Base-by-base conservation (phyloP, 2,113 vertebrate genomes). In the Epinephelus fuscoguttatus region DNA sequence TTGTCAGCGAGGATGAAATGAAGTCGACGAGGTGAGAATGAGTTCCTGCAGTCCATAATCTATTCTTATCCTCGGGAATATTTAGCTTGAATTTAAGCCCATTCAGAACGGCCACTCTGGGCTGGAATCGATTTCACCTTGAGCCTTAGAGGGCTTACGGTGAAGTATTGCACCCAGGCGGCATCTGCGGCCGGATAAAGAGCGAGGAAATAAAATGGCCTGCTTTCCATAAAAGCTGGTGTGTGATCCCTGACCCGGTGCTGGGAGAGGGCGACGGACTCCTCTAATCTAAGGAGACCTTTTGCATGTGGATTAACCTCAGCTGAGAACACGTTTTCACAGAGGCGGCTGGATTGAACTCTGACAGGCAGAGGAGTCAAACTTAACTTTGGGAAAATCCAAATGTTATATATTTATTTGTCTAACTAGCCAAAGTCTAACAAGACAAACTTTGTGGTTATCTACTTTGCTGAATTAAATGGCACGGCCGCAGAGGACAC, bases 301-400 rank as follows among this genome's bases (percentile, higher is more conserved):
- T 88, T 89, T 53, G 91, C 91, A 80, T 67, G 78, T 89, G 91
- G 90, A 94, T 93, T 93, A 93, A 86, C 92, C 89, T 85, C 40
- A 42, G 56, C 56, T 4, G 47, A 80, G 72, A 68, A 17, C 72
- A 47, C 3, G 13, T 69, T 82, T 62, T 76, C 72, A 40, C 57
- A 67, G 63, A 75, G 59, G 69, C 50, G 6, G 55, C 78, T 47
- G 88, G 83, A 82, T 49, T 80, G 50, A 85, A 75, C 61, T 69
- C 60, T 56, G 50, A 76, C 70, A 40, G 52, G 52, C 57, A 60
- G 14, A 68, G 60, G 27, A 84, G 60, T 72, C 50, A 55, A 79
- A 72, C 52, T 19, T 9, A 23, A 64, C 13, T 69, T 69, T 37
- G 33, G 17, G 19, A 80, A 70, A 60, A 40, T 71, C 50, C 47